Percentiles rank a stretch among this genome's conserved stretches.
Conservation (phyloP, 1,140 invertebrate genomes). For the Drosophila truncata region DNA sequence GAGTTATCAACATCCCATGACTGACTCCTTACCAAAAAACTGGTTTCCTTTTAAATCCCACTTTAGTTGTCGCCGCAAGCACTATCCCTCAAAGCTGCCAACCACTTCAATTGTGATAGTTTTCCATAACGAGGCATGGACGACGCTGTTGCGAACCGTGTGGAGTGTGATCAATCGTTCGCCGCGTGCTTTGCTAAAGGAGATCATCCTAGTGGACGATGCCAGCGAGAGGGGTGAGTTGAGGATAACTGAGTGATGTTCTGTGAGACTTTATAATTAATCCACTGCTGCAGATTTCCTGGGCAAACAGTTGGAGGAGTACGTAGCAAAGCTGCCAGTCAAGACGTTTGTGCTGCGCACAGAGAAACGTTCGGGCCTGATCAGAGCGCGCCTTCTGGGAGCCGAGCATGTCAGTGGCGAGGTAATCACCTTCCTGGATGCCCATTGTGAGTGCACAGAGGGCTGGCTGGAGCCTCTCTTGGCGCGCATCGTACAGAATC, state of each 20-base stretch:
- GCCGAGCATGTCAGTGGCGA: conserved; percentile 96
- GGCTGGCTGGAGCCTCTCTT: conserved; percentile 98
- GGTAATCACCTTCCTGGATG: conserved; percentile 98
- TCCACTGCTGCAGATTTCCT: conserved; percentile 89
- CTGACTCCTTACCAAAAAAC: not conserved
- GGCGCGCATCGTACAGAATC: conserved; percentile 95
- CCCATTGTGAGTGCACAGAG: conserved; percentile 97
- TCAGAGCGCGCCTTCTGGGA: conserved; percentile 95
- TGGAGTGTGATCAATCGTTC: conserved; percentile 98
- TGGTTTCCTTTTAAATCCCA: conserved; percentile 8
- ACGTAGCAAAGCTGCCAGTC: conserved; percentile 94
- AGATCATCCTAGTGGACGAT: conserved; percentile 98
- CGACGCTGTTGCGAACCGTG: conserved; percentile 97
- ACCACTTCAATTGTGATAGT: conserved; percentile 98
- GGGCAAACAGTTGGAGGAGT: conserved; percentile 94
- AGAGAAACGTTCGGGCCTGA: conserved; percentile 95
- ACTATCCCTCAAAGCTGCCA: conserved; percentile 91
- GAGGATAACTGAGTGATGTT: conserved; percentile 51
- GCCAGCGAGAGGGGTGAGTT: conserved; percentile 92
- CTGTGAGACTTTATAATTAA: conserved; percentile 85
- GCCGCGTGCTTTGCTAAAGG: conserved; percentile 93
- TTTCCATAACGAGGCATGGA: conserved; percentile 99
- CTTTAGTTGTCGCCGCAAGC: conserved; percentile 92
- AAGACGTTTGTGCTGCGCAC: conserved; percentile 93
- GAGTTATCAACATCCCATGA: conserved; percentile 83